These are phyloP conservation scores for Pristionchus mayeri DNA, from an alignment of 2,888 invertebrate species.

Conservation along the genomic window DNA sequence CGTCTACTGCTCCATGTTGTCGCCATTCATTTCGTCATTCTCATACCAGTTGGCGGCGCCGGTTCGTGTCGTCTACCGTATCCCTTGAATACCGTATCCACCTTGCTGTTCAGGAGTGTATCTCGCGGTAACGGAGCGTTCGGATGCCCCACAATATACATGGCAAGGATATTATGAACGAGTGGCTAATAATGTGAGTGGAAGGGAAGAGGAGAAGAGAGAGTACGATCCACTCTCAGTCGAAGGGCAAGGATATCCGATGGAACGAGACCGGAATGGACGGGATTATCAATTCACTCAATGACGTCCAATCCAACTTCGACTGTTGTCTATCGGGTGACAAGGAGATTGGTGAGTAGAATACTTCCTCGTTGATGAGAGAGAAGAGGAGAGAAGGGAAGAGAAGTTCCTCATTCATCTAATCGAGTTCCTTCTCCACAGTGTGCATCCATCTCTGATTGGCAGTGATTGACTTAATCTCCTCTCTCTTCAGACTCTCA, in stretches of 20 bases:
- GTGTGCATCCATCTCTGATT: background rate
- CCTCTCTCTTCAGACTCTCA: background rate
- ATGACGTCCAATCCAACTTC: background rate
- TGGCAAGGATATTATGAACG: background rate
- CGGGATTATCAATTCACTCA: background rate
- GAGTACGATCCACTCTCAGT: too few relatives aligned
- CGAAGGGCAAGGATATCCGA: background rate
- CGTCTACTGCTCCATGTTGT: background rate
- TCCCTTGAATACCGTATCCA: background rate
- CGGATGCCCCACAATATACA: background rate
- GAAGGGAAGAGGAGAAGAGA: too few relatives aligned
- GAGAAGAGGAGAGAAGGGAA: background rate
- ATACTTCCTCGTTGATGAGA: background rate
- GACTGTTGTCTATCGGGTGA: slow-evolving; percentile 16
- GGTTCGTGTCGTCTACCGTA: background rate
- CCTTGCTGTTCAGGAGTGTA: background rate
- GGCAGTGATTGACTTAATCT: background rate
- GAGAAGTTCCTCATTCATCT: background rate
- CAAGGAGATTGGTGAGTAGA: slow-evolving; percentile 4
- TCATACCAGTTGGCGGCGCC: background rate
- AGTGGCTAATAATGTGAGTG: background rate
- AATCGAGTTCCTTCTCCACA: background rate
- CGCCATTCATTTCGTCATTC: background rate
- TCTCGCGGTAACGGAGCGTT: background rate
- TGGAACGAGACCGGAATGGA: background rate